These are phyloP conservation scores for Cynaeus angustus DNA, from an alignment of 2,888 invertebrate genomes.

Conservation along the genomic window DNA sequence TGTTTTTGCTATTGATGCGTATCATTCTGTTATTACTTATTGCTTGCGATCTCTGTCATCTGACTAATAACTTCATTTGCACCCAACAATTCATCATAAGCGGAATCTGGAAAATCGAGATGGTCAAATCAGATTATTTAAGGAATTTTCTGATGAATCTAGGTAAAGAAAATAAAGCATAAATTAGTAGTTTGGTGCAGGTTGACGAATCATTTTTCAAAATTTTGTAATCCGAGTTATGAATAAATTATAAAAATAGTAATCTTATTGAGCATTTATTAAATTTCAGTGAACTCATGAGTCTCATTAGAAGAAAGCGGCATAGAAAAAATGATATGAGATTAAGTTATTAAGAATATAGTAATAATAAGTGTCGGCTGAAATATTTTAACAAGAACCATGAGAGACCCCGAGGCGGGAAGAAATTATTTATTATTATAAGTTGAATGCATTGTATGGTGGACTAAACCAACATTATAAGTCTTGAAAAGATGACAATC, in stretches of 20 bases:
- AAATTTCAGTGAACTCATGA: conserved; percentile 9
- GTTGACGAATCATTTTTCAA: neutral
- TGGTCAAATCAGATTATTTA: neutral
- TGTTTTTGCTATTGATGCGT: too few species aligned
- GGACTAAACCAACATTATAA: conserved; percentile 61
- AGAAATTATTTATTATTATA: conserved; percentile 57
- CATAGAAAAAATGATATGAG: conserved; percentile 23
- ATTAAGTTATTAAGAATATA: conserved; percentile 45
- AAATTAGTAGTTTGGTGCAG: neutral
- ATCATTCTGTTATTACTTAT: neutral
- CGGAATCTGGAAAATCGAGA: conserved; percentile 1
- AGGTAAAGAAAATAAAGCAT: neutral
- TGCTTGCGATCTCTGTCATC: neutral
- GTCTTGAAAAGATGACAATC: conserved; percentile 62
- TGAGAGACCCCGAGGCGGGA: conserved; percentile 23
- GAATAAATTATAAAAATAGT: neutral
- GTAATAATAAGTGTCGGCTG: conserved; percentile 36
- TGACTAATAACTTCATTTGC: conserved; percentile 6
- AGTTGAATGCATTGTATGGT: conserved; percentile 57
- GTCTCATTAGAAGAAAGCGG: conserved; percentile 16
- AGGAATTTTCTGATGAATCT: conserved; percentile 11
- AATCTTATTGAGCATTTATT: conserved; percentile 10
- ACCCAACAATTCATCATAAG: neutral
- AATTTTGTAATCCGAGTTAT: neutral
- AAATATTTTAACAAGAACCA: conserved; percentile 42